Percentiles rank a stretch among this genome's conserved stretches.
Conservation (phyloP, 2,888 invertebrate species). For the Dexiosoma caninum region DNA sequence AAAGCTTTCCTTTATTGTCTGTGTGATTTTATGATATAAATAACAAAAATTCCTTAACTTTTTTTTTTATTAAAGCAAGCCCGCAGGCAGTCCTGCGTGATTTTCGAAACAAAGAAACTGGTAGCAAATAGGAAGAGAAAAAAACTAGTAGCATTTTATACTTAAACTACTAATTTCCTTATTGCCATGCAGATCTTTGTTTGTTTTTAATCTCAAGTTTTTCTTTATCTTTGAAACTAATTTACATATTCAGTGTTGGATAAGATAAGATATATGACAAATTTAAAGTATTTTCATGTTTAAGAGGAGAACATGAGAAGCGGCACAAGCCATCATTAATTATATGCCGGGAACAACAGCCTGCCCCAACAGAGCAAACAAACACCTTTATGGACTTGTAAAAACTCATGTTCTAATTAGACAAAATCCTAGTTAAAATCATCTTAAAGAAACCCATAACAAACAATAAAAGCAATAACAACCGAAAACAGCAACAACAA, state of each 20-base stretch:
- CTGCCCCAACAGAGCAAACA: constrained; percentile 9
- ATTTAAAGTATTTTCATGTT: constrained; percentile 63
- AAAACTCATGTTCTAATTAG: constrained; percentile 64
- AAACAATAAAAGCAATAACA: constrained; percentile 19
- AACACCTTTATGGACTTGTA: constrained; percentile 61
- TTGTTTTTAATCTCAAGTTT: constrained; percentile 16
- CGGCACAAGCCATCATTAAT: constrained; percentile 61
- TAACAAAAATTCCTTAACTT: neutral
- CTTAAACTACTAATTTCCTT: constrained; percentile 28
- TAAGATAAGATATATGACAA: constrained; percentile 62
- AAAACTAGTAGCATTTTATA: constrained; percentile 42
- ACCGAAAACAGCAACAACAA: constrained; percentile 11
- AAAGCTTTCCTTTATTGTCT: constrained; percentile 3
- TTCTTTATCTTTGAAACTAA: constrained; percentile 53
- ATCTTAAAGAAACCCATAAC: constrained; percentile 31
- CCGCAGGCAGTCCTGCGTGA: neutral
- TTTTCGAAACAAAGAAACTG: too few relatives aligned
- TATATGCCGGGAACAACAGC: constrained; percentile 22
- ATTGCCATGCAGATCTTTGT: neutral
- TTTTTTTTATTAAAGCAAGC: neutral
- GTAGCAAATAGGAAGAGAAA: neutral
- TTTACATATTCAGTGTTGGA: constrained; percentile 57
- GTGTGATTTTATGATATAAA: constrained; percentile 4
- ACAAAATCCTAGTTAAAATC: constrained; percentile 59
- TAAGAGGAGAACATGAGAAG: constrained; percentile 56